Evolutionary conservation across 2,113 vertebrate genomes (phyloP), one percentile per base, ranked within the genome.

Genomic region (Crotalus viridis): DNA sequence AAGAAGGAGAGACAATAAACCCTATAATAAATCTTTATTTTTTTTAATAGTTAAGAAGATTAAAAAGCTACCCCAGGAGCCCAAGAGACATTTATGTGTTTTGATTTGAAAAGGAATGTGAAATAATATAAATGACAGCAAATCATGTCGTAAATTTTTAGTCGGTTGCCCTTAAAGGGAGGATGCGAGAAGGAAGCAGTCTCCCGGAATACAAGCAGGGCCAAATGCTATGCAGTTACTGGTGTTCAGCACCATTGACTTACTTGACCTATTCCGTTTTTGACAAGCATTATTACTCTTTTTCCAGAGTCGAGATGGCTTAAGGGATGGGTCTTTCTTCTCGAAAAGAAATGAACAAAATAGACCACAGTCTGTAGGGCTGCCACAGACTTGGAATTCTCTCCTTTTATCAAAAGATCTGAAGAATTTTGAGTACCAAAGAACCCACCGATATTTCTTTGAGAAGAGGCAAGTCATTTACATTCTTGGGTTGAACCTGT

Each of bases 81-180:
- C 94, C 94, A 95, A 96, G 96, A 95, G 88, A 96, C 95, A 90
- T 95, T 96, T 94, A 94, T 89, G 54, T 85, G 85, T 94, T 97
- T 95, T 96, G 95, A 97, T 94, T 87, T 93, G 95, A 94, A 95
- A 96, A 88, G 95, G 95, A 96, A 96, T 48, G 69, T 21, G 91
- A 88, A 64, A 74, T 85, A 94, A 57, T 52, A 88, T 39, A 88
- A 89, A 89, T 90, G 90, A 90, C 90, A 95, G 85, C 87, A 88
- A 86, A 88, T 89, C 88, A 57, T 33, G 52, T 90, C 74, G 57
- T 92, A 90, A 55, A 81, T 86, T 69, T 69, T 10, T 57, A 93
- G 33, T n/a, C 2, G 5, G 57, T 56, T 92, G 87, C 74, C 88
- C 91, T 92, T 92, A 90, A 92, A 94, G 51, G 51, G 51, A 87